A percentile compares a stretch with the other conserved stretches of the same genome.
phyloP scores from a whole-genome alignment of 1,140 invertebrate species.

The Limonius californicus region DNA sequence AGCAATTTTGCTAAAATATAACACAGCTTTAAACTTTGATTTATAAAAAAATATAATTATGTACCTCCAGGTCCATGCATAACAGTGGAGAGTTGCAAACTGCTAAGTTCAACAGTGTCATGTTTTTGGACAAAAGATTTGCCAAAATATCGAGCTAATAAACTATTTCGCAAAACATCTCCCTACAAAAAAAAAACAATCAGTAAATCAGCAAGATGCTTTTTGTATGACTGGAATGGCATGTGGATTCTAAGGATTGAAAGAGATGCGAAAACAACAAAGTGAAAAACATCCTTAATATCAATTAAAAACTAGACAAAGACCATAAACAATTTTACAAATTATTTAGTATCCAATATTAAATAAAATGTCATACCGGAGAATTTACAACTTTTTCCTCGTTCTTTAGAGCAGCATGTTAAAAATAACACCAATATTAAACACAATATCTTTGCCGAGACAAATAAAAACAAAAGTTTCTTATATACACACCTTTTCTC shows the following conservation, averaged over 20 bases:
- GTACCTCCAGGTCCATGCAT: slow-evolving; percentile 77
- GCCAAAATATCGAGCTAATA: slow-evolving; percentile 85
- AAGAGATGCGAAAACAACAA: slow-evolving; percentile 4
- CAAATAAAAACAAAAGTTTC: background rate
- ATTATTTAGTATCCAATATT: too few species aligned
- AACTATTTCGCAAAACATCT: slow-evolving; percentile 76
- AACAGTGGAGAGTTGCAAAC: slow-evolving; percentile 50
- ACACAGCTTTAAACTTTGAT: too few species aligned
- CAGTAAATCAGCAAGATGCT: background rate
- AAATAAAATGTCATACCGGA: slow-evolving; percentile 33
- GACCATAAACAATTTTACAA: too few species aligned
- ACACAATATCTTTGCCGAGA: background rate
- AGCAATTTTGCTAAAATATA: too few species aligned
- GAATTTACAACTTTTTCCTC: slow-evolving; percentile 26
- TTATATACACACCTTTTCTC: slow-evolving; percentile 84
- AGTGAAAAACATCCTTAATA: background rate
- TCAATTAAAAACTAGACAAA: too few species aligned
- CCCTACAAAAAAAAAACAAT: slow-evolving; percentile 55
- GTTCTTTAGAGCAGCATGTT: background rate
- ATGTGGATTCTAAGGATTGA: background rate
- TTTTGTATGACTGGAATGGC: too few species aligned
- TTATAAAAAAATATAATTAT: too few species aligned
- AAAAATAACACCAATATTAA: too few species aligned
- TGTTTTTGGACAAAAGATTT: slow-evolving; percentile 60
- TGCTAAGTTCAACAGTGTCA: slow-evolving; percentile 54